phyloP scores from a whole-genome alignment of 2,888 invertebrate species.

The Latrodectus elegans region DNA sequence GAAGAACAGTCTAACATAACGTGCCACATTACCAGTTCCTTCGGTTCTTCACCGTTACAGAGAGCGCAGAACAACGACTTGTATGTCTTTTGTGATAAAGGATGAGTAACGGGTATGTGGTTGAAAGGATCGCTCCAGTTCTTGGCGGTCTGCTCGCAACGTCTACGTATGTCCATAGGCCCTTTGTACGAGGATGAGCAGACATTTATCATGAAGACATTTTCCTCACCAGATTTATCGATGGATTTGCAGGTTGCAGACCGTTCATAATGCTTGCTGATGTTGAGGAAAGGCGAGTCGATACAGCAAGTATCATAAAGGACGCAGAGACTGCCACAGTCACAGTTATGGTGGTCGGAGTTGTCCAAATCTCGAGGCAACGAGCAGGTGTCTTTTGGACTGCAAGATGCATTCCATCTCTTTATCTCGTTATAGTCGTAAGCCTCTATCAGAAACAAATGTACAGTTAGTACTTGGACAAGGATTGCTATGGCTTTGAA shows the following conservation, averaged over 20 bases:
- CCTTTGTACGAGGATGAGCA: constrained; percentile 28
- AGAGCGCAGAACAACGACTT: constrained; percentile 53
- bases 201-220: constrained; percentile 46
- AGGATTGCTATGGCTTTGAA: background rate
- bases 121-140: constrained; percentile 59
- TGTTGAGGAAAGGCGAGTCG: constrained; percentile 51
- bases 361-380: constrained; percentile 45
- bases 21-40: constrained; percentile 55
- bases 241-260: constrained; percentile 14
- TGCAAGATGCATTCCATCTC: constrained; percentile 42
- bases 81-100: constrained; percentile 34
- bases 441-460: background rate
- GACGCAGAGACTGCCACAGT: constrained; percentile 53
- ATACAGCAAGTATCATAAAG: constrained; percentile 63
- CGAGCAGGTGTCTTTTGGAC: constrained; percentile 58
- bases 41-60: constrained; percentile 44
- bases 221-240: background rate
- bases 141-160: constrained; percentile 38
- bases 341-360: constrained; percentile 40
- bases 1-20: constrained; percentile 48
- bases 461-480: background rate
- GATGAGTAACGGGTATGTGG: constrained; percentile 50
- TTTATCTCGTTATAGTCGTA: constrained; percentile 33
- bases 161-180: constrained; percentile 9
- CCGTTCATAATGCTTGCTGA: constrained; percentile 25